A percentile compares a stretch with the other conserved stretches of the same genome.
phyloP scores from a whole-genome alignment of 2,888 invertebrate genomes.

The Oxystoma pomonae region DNA sequence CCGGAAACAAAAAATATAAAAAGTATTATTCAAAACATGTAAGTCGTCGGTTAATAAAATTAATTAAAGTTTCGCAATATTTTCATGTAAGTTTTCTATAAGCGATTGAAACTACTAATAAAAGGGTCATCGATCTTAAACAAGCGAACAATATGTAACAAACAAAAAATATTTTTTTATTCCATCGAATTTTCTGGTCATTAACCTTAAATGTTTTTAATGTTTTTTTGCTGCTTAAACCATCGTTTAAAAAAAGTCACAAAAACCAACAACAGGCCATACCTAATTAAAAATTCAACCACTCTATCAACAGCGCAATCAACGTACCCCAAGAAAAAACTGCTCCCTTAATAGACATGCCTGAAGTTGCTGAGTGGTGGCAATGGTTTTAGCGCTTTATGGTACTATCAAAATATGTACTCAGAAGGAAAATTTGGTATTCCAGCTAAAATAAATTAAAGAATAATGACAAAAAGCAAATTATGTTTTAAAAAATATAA shows the following conservation, averaged over 20 bases:
- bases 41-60: too few species aligned
- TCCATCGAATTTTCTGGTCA: neutral
- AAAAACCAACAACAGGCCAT: neutral
- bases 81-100: too few species aligned
- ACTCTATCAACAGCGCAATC: slow-evolving; percentile 6
- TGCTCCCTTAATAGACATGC: neutral
- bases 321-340: neutral
- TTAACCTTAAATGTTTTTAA: neutral
- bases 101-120: neutral
- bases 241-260: neutral
- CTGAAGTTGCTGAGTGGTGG: neutral
- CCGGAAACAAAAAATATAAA: too few species aligned
- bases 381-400: too few species aligned
- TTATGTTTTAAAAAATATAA: too few species aligned
- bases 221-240: neutral
- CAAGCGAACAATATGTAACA: neutral
- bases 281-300: slow-evolving; percentile 4
- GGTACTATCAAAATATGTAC: too few species aligned
- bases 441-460: too few species aligned
- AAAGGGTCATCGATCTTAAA: neutral
- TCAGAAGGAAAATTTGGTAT: too few species aligned
- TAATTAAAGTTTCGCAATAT: too few species aligned
- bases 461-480: too few species aligned
- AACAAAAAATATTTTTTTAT: neutral
- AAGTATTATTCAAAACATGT: too few species aligned